Evolutionary conservation across 1,140 invertebrate species (phyloP).

Genomic region (Mamestra configurata): DNA sequence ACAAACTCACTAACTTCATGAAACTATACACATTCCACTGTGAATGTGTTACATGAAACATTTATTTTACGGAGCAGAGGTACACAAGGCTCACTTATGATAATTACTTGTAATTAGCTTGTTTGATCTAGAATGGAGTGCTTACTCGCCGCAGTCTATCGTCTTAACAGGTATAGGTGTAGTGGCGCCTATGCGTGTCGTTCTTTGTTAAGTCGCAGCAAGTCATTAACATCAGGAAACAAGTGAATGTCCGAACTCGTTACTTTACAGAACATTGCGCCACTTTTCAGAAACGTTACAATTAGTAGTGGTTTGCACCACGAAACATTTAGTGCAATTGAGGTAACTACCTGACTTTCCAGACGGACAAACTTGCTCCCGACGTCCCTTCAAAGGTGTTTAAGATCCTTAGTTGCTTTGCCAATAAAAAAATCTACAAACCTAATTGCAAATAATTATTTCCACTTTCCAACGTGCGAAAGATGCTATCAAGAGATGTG

Average conservation of each 20-base stretch:
- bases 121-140: too few species aligned
- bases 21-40: slow-evolving; percentile 7
- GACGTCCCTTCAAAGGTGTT: neutral
- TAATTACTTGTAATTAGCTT: neutral
- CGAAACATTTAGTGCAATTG: neutral
- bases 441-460: too few species aligned
- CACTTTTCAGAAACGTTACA: slow-evolving; percentile 6
- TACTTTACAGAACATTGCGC: slow-evolving; percentile 4
- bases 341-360: neutral
- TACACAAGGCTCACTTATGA: neutral
- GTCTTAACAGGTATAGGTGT: too few species aligned
- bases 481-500: too few species aligned
- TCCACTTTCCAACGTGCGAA: too few species aligned
- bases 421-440: too few species aligned
- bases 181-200: neutral
- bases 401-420: too few species aligned
- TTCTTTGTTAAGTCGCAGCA: slow-evolving; percentile 3
- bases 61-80: neutral
- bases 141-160: too few species aligned
- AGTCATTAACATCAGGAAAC: slow-evolving; percentile 14
- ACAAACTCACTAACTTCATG: slow-evolving; percentile 25
- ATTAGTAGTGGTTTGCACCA: neutral
- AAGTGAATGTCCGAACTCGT: neutral
- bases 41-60: neutral
- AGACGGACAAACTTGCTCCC: neutral